Conservation (phyloP, 2,888 invertebrate genomes). For the Euplexia lucipara region DNA sequence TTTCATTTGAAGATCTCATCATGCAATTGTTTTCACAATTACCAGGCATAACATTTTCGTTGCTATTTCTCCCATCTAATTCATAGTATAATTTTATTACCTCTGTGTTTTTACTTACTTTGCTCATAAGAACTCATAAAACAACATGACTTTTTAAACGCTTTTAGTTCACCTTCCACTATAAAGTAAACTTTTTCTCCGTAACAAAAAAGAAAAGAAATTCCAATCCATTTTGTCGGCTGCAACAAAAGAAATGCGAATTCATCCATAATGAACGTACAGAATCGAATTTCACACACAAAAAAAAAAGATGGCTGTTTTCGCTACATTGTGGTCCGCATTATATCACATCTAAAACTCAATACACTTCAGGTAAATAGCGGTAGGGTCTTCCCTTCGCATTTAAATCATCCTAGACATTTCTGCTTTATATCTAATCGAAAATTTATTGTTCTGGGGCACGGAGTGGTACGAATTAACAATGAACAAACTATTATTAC, state of each 20-base stretch:
- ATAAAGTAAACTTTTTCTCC: constrained; percentile 60
- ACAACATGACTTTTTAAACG: constrained; percentile 36
- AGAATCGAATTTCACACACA: constrained; percentile 84
- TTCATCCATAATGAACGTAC: constrained; percentile 78
- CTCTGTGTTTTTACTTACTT: constrained; percentile 36
- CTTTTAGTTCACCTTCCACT: constrained; percentile 44
- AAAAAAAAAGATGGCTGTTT: constrained; percentile 78
- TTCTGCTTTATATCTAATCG: constrained; percentile 88
- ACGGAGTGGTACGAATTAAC: constrained; percentile 85
- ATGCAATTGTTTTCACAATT: constrained; percentile 13
- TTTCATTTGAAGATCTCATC: constrained; percentile 7
- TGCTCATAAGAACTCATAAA: constrained; percentile 50
- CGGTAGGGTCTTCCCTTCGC: constrained; percentile 78
- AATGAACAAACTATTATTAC: constrained; percentile 87
- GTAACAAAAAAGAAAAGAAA: constrained; percentile 61
- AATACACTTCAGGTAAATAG: constrained; percentile 87
- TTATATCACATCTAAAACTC: constrained; percentile 82
- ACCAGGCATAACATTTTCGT: constrained; percentile 17
- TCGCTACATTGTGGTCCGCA: constrained; percentile 85
- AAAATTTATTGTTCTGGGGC: constrained; percentile 89
- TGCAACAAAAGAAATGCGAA: constrained; percentile 78
- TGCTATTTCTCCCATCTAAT: constrained; percentile 17
- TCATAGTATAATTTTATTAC: constrained; percentile 29
- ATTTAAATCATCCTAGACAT: constrained; percentile 84
- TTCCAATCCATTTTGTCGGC: constrained; percentile 76